Evolutionary conservation across 2,797 vertebrate species (phyloP).

Genomic region (Ispidina lecontei): DNA sequence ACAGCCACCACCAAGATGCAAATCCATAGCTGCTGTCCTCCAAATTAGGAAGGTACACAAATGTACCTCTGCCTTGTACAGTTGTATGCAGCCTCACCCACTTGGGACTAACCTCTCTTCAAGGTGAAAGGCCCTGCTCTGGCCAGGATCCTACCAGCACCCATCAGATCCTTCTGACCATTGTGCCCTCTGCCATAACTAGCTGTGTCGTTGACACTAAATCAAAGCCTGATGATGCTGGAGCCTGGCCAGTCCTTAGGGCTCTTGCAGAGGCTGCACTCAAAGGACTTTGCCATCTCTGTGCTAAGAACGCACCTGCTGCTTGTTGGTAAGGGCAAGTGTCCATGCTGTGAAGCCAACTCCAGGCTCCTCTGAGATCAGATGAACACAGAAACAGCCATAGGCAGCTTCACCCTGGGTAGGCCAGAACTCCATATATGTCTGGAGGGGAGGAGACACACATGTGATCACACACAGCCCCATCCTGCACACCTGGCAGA

Average conservation of each 20-base stretch:
- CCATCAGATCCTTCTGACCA: neutral
- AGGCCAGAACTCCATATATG: conserved; percentile 54
- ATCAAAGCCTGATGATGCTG: neutral
- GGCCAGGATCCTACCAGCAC: neutral
- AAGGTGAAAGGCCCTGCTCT: neutral
- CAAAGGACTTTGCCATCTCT: neutral
- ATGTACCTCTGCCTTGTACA: neutral
- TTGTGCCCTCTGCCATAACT: neutral
- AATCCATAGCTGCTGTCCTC: neutral
- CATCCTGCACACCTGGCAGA: accelerated
- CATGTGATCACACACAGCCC: accelerated
- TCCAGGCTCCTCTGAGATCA: neutral
- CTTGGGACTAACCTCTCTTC: neutral
- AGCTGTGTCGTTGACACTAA: neutral
- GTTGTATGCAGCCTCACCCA: neutral
- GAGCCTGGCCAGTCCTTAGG: neutral
- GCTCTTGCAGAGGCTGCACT: neutral
- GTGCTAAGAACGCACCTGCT: conserved; percentile 50
- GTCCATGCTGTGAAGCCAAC: conserved; percentile 32
- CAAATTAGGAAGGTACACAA: neutral
- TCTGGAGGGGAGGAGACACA: neutral
- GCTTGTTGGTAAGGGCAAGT: conserved; percentile 29
- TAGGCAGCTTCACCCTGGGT: neutral
- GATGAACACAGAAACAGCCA: neutral
- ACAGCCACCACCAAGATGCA: accelerated